Percentiles rank a stretch among this genome's conserved stretches.
These are phyloP conservation scores for Tenualosa ilisha DNA, from an alignment of 2,797 vertebrate genomes.

Conservation along the genomic window DNA sequence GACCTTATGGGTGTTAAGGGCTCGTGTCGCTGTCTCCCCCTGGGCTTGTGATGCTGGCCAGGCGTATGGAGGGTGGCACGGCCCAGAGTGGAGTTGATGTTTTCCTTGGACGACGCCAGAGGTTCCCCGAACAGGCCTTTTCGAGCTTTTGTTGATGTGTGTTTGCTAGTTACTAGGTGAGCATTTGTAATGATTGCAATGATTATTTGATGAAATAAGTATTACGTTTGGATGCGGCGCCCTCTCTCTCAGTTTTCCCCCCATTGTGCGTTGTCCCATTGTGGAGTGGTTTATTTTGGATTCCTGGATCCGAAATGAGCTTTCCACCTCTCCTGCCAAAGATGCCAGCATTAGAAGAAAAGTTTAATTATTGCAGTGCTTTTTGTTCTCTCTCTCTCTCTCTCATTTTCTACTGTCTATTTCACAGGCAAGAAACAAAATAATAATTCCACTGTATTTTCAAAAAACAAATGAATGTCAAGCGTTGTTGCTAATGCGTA, in stretches of 20 bases:
- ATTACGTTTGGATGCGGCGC: conserved; percentile 50
- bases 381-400: background rate
- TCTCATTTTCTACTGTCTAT: background rate
- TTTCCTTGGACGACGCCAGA: conserved; percentile 56
- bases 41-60: conserved; percentile 3
- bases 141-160: conserved; percentile 68
- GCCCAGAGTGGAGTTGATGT: conserved; percentile 41
- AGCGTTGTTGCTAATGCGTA: background rate
- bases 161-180: conserved; percentile 74
- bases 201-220: conserved; percentile 63
- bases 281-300: conserved; percentile 56
- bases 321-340: conserved; percentile 41
- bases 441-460: conserved; percentile 27
- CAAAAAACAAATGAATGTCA: conserved; percentile 34
- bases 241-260: conserved; percentile 45
- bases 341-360: background rate
- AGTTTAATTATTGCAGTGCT: background rate
- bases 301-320: conserved; percentile 54
- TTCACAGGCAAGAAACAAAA: background rate
- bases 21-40: background rate
- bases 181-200: conserved; percentile 55
- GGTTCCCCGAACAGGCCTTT: conserved; percentile 54
- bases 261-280: conserved; percentile 59
- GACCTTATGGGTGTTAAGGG: background rate
- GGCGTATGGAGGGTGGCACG: conserved; percentile 36